Conservation (phyloP, 2,113 vertebrate genomes). For the Cavia porcellus region DNA sequence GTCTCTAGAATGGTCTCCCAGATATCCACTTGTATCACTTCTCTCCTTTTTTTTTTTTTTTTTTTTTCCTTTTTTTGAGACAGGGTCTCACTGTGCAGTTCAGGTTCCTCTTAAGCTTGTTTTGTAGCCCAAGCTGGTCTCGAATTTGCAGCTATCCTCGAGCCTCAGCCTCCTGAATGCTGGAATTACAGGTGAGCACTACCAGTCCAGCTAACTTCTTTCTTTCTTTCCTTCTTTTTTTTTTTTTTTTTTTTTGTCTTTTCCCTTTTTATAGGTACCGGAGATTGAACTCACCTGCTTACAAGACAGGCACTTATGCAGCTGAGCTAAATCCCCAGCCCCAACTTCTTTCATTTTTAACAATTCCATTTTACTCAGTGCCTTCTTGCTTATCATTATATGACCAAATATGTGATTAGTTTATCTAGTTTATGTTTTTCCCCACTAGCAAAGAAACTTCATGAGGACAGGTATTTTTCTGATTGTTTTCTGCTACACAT, state of each 20-base stretch:
- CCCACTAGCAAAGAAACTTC: not conserved
- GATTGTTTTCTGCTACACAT: not conserved
- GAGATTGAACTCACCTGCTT: too few relatives aligned
- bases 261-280: too few relatives aligned
- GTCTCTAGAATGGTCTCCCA: not conserved
- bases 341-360: not conserved
- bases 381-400: not conserved
- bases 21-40: not conserved
- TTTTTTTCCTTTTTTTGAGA: not conserved
- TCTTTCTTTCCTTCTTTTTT: too few relatives aligned
- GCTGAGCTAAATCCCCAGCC: too few relatives aligned
- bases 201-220: not conserved
- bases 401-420: not conserved
- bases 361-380: not conserved
- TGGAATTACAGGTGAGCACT: too few relatives aligned
- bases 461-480: not conserved
- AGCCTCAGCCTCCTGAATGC: too few relatives aligned
- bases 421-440: slow-evolving; percentile 5
- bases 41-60: not conserved
- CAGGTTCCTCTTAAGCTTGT: too few relatives aligned
- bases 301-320: too few relatives aligned
- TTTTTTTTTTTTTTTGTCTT: too few relatives aligned
- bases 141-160: too few relatives aligned
- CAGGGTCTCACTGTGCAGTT: too few relatives aligned
- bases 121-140: too few relatives aligned